Evolutionary conservation across 2,113 vertebrate genomes (phyloP).

Genomic region (Tylochromis polylepis): DNA sequence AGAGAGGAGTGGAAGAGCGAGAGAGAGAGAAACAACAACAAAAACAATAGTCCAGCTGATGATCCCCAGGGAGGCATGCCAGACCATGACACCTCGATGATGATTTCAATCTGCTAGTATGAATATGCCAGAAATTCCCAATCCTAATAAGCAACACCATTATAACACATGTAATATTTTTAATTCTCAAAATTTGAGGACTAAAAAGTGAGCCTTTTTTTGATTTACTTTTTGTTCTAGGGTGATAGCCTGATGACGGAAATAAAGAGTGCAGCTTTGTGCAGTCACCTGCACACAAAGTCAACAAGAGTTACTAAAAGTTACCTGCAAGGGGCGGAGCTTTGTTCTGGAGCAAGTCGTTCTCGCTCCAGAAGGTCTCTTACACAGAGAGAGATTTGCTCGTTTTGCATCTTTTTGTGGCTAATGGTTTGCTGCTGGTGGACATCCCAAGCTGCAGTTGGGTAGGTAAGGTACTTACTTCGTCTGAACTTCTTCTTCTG

Average conservation of each 20-base stretch:
- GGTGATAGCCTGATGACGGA: background rate
- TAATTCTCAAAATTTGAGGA: no score
- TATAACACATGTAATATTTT: no score
- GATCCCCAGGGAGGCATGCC: no score
- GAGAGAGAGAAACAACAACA: no score
- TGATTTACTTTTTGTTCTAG: background rate
- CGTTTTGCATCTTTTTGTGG: background rate
- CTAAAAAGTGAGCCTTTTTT: no score
- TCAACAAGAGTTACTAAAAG: fast-evolving
- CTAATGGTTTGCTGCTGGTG: background rate
- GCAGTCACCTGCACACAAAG: background rate
- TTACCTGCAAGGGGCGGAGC: background rate
- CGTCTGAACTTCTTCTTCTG: background rate
- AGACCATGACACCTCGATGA: background rate
- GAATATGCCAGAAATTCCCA: background rate
- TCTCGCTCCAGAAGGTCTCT: background rate
- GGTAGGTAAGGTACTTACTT: background rate
- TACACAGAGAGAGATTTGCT: background rate
- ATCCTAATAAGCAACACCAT: background rate
- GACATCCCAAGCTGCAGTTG: background rate
- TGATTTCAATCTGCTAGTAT: background rate
- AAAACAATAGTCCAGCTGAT: no score
- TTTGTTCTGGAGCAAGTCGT: background rate
- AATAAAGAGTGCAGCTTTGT: background rate
- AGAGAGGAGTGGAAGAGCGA: no score